A percentile compares a stretch with the other conserved stretches of the same genome.
Conservation (phyloP, 2,113 vertebrate genomes). For the Zosterops pallidus region DNA sequence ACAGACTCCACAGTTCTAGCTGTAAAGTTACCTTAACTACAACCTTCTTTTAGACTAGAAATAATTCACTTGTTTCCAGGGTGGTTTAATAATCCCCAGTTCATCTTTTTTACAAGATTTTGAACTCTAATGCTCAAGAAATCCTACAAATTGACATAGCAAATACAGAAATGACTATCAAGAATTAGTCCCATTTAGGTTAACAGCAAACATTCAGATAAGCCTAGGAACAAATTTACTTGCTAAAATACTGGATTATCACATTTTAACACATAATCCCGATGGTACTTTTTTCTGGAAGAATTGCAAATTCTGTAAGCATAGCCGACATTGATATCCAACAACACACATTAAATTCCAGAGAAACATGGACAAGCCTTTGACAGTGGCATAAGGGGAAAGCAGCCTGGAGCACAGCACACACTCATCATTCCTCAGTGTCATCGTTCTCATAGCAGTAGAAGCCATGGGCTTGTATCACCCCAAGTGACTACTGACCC, state of each 20-base stretch:
- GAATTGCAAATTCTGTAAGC: not conserved
- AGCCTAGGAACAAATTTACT: not conserved
- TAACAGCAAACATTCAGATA: not conserved
- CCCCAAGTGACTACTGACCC: not conserved
- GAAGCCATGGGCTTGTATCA: not conserved
- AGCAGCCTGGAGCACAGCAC: not conserved
- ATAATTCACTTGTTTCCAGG: not conserved
- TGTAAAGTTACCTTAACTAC: not conserved
- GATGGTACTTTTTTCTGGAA: not conserved
- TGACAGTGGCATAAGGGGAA: conserved; percentile 18
- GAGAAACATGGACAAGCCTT: not conserved
- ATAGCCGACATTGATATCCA: not conserved
- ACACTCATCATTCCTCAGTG: not conserved
- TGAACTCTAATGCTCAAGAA: not conserved
- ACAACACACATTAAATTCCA: not conserved
- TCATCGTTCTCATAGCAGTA: not conserved
- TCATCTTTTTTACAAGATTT: not conserved
- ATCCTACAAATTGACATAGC: not conserved
- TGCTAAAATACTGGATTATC: not conserved
- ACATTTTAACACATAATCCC: not conserved
- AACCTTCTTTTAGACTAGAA: not conserved
- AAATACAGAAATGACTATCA: not conserved
- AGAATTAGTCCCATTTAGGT: not conserved
- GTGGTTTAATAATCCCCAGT: not conserved
- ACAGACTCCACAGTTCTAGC: not conserved